Conservation (phyloP, 2,888 invertebrate genomes). For the Lumbricus terrestris region DNA sequence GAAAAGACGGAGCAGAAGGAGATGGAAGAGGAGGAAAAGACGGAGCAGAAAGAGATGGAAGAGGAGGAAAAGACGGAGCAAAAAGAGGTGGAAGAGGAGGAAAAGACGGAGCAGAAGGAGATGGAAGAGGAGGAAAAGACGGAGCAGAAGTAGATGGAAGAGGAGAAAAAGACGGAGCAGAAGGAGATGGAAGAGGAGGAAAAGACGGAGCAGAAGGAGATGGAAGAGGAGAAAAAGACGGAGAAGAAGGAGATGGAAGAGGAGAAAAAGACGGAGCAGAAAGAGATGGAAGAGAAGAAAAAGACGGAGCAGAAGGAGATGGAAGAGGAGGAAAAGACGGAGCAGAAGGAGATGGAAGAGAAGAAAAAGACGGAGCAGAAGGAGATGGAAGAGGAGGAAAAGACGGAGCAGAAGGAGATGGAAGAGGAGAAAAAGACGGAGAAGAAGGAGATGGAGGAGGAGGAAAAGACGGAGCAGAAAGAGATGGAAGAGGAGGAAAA, state of each 20-base stretch:
- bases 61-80: not conserved
- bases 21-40: not conserved
- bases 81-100: not conserved
- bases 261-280: not conserved
- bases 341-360: constrained; percentile 4
- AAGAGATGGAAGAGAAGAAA: too few species aligned
- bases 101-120: not conserved
- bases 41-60: not conserved
- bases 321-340: not conserved
- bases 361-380: not conserved
- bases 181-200: not conserved
- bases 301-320: not conserved
- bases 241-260: not conserved
- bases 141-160: not conserved
- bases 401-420: not conserved
- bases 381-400: not conserved
- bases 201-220: not conserved
- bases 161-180: not conserved
- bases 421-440: not conserved
- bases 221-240: not conserved
- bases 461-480: not conserved
- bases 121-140: not conserved
- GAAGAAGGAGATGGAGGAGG: not conserved
- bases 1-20: constrained; percentile 9
- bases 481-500: not conserved